phyloP scores from a whole-genome alignment of 2,888 invertebrate species.

The Caenorhabditis panamensis region DNA sequence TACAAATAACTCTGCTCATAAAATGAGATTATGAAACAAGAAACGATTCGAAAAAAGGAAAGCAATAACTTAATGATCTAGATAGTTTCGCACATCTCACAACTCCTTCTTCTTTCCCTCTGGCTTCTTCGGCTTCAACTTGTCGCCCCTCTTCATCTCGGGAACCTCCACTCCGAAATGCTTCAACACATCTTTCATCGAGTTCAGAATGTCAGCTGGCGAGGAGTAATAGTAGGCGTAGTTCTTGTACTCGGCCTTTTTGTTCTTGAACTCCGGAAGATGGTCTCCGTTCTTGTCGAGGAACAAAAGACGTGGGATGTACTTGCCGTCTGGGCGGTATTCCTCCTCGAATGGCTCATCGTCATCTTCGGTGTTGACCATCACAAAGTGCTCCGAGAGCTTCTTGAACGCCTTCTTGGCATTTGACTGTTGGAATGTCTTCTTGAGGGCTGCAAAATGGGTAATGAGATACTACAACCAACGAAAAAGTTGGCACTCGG shows the following conservation, averaged over 20 bases:
- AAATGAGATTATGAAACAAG: constrained; percentile 22
- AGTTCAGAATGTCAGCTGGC: constrained; percentile 80
- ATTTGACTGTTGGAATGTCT: constrained; percentile 80
- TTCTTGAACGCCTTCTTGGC: constrained; percentile 81
- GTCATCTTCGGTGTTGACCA: constrained; percentile 83
- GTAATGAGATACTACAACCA: too few species aligned
- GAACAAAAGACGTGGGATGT: constrained; percentile 80
- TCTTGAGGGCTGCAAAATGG: constrained; percentile 76
- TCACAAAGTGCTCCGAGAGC: constrained; percentile 82
- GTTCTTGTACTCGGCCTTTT: constrained; percentile 81
- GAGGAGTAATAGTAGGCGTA: constrained; percentile 81
- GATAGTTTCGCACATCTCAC: constrained; percentile 40
- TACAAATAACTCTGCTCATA: constrained; percentile 1
- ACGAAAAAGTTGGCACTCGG: too few species aligned
- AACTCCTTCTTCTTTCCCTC: constrained; percentile 72
- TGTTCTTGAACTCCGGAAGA: constrained; percentile 79
- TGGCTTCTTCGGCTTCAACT: constrained; percentile 77
- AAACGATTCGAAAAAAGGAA: constrained; percentile 8
- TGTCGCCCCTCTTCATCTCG: constrained; percentile 77
- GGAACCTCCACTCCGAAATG: constrained; percentile 78
- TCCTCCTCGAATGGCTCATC: constrained; percentile 81
- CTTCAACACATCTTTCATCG: constrained; percentile 79
- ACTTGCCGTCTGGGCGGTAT: constrained; percentile 80
- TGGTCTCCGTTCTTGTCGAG: constrained; percentile 80
- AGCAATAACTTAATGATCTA: constrained; percentile 24